A percentile compares a stretch with the other conserved stretches of the same genome.
phyloP scores from a whole-genome alignment of 2,888 invertebrate genomes.

The Drosophila basisetae region DNA sequence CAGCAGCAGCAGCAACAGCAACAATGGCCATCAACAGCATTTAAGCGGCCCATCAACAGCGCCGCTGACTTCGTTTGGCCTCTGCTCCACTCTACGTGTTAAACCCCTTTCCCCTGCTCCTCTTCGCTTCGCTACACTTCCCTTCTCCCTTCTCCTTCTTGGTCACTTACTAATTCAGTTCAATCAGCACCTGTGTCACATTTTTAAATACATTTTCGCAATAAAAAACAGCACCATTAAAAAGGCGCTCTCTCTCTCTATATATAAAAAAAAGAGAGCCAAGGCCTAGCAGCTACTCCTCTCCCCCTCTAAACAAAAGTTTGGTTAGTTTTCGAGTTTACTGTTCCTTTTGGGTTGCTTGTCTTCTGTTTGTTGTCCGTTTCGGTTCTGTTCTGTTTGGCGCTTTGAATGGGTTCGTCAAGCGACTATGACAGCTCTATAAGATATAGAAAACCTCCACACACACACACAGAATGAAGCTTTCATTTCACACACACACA shows the following conservation, averaged over 20 bases:
- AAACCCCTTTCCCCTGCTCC: background rate
- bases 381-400: slow-evolving; percentile 75
- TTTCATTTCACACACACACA: slow-evolving; percentile 38
- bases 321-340: slow-evolving; percentile 31
- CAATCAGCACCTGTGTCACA: slow-evolving; percentile 72
- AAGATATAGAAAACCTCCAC: background rate
- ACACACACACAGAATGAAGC: slow-evolving; percentile 34
- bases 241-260: slow-evolving; percentile 36
- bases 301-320: background rate
- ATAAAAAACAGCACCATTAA: slow-evolving; percentile 37
- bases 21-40: slow-evolving; percentile 74
- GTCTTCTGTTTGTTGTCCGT: slow-evolving; percentile 20
- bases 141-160: background rate
- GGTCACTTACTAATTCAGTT: slow-evolving; percentile 43
- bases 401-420: slow-evolving; percentile 68
- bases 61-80: slow-evolving; percentile 42
- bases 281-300: slow-evolving; percentile 15
- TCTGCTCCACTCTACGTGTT: slow-evolving; percentile 20
- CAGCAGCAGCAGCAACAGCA: slow-evolving; percentile 33
- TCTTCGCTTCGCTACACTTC: background rate
- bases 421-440: slow-evolving; percentile 49
- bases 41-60: slow-evolving; percentile 77
- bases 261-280: background rate
- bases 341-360: slow-evolving; percentile 37
- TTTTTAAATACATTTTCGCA: slow-evolving; percentile 75